These are phyloP conservation scores for Xiphophorus couchianus DNA, from an alignment of 2,113 vertebrate species.

Conservation along the genomic window DNA sequence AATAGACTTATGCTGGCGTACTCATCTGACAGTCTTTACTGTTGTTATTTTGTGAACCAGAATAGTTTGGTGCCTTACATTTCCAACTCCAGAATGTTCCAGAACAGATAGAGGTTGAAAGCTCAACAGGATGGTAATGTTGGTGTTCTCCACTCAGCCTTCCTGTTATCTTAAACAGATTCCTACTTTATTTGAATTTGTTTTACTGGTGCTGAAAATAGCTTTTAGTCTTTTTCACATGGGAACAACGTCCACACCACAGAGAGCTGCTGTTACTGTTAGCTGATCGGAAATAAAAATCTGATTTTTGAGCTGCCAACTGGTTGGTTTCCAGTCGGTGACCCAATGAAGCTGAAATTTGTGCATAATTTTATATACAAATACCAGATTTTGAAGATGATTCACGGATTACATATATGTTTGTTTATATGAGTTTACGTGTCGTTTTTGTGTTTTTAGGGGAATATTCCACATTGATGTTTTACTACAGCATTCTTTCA, in stretches of 20 bases:
- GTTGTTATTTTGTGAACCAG: too few relatives aligned
- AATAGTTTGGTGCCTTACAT: too few relatives aligned
- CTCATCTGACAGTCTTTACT: too few relatives aligned
- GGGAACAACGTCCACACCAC: not conserved
- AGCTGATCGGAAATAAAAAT: not conserved
- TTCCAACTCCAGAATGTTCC: too few relatives aligned
- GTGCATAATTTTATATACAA: not conserved
- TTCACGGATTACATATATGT: not conserved
- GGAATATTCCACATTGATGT: not conserved
- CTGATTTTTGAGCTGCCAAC: not conserved
- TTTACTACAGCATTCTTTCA: too few relatives aligned
- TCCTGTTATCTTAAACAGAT: not conserved
- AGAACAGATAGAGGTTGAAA: too few relatives aligned
- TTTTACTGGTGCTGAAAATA: not conserved
- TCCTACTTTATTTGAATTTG: too few relatives aligned
- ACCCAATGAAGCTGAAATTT: not conserved
- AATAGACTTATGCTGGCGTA: too few relatives aligned
- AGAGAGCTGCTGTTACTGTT: not conserved
- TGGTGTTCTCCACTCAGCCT: not conserved
- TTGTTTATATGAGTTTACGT: not conserved
- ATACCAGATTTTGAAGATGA: not conserved
- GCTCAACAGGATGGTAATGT: not conserved
- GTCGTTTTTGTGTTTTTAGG: not conserved
- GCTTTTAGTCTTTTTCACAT: not conserved
- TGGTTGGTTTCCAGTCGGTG: not conserved